These are phyloP conservation scores for Spheniscus humboldti DNA, from an alignment of 2,797 vertebrate species.

Conservation along the genomic window DNA sequence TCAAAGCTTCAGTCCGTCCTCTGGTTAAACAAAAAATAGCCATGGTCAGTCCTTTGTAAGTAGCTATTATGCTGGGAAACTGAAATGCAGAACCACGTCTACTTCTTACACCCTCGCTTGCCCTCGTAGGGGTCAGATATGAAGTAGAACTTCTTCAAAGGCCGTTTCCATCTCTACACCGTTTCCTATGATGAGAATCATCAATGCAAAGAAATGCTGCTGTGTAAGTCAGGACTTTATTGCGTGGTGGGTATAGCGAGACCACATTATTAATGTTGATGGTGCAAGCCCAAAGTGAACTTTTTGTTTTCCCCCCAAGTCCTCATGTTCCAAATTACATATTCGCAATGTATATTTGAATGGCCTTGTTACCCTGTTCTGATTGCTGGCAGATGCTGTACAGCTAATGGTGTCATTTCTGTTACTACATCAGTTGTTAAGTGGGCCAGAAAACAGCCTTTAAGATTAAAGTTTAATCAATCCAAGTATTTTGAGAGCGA, in stretches of 20 bases:
- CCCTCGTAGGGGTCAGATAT: background rate
- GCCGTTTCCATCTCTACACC: background rate
- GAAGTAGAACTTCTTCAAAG: background rate
- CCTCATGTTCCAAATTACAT: background rate
- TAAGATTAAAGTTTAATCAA: constrained; percentile 47
- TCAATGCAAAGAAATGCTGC: background rate
- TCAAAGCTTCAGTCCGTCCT: background rate
- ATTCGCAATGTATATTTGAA: background rate
- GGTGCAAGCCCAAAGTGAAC: background rate
- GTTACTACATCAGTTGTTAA: constrained; percentile 17
- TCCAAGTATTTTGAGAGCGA: background rate
- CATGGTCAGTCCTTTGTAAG: background rate
- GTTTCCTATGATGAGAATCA: background rate
- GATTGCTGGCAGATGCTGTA: background rate
- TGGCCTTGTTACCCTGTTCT: background rate
- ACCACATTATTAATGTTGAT: background rate
- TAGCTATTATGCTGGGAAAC: background rate
- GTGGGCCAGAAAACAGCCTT: constrained; percentile 38
- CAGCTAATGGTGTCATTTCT: constrained; percentile 2
- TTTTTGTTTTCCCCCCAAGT: background rate
- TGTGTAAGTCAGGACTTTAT: background rate
- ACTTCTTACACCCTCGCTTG: background rate
- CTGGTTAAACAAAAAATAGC: background rate
- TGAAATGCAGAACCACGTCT: background rate
- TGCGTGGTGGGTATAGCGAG: background rate